A percentile compares a stretch with the other conserved stretches of the same genome.
phyloP scores from a whole-genome alignment of 2,888 invertebrate species.

The Erpobdella octoculata region DNA sequence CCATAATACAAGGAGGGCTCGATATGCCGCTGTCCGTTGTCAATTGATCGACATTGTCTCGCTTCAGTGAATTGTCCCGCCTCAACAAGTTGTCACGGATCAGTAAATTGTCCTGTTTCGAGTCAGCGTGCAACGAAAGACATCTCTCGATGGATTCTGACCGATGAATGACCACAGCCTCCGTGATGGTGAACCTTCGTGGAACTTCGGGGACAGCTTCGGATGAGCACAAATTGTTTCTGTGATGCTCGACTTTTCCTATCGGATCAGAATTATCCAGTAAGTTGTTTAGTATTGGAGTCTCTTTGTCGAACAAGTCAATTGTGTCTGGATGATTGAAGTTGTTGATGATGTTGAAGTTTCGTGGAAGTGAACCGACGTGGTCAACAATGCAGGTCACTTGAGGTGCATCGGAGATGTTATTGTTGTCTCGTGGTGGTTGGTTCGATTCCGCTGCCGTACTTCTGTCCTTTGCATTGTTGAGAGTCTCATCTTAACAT shows the following conservation, averaged over 20 bases:
- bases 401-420: background rate
- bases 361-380: background rate
- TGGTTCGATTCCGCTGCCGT: too few relatives aligned
- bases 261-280: background rate
- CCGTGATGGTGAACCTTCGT: background rate
- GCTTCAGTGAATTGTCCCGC: background rate
- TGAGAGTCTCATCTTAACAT: background rate
- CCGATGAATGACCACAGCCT: background rate
- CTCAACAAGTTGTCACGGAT: too few relatives aligned
- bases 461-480: background rate
- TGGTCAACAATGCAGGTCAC: background rate
- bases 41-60: background rate
- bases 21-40: slow-evolving; percentile 7
- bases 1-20: background rate
- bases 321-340: background rate
- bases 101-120: too few relatives aligned
- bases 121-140: background rate
- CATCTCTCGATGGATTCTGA: background rate
- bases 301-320: background rate
- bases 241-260: too few relatives aligned
- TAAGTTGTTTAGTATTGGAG: background rate
- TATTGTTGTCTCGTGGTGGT: background rate
- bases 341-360: slow-evolving; percentile 5
- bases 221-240: background rate
- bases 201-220: background rate